Percentiles rank a stretch among this genome's conserved stretches.
Conservation (phyloP, 2,888 invertebrate genomes). For the Fissipunctia ypsillon region DNA sequence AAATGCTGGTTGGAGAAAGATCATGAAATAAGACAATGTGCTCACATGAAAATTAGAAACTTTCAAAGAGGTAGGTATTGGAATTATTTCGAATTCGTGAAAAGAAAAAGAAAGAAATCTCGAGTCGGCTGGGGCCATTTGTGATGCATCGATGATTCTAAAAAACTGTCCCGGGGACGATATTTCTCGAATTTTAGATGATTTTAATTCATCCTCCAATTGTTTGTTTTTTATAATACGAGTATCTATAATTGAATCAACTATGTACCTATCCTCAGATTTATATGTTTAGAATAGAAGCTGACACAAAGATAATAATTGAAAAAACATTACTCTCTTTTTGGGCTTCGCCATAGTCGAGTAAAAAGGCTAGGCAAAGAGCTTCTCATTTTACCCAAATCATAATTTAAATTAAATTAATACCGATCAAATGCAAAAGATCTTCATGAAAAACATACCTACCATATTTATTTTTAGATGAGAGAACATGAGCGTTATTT, state of each 20-base stretch:
- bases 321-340: not conserved
- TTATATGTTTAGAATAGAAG: not conserved
- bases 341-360: not conserved
- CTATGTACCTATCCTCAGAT: not conserved
- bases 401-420: not conserved
- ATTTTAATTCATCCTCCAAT: not conserved
- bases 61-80: not conserved
- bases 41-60: not conserved
- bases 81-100: not conserved
- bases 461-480: constrained; percentile 33
- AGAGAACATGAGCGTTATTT: constrained; percentile 28
- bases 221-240: not conserved
- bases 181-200: not conserved
- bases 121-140: not conserved
- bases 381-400: not conserved
- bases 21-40: not conserved
- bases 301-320: not conserved
- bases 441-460: constrained; percentile 14
- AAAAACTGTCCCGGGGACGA: too few species aligned
- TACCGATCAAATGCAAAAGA: constrained; percentile 20
- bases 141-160: not conserved
- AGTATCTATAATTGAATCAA: too few species aligned
- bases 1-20: not conserved
- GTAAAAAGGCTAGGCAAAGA: not conserved
- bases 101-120: not conserved